These are phyloP conservation scores for Macrotrachela quadricornifera DNA, from an alignment of 1,140 invertebrate species.

Conservation along the genomic window DNA sequence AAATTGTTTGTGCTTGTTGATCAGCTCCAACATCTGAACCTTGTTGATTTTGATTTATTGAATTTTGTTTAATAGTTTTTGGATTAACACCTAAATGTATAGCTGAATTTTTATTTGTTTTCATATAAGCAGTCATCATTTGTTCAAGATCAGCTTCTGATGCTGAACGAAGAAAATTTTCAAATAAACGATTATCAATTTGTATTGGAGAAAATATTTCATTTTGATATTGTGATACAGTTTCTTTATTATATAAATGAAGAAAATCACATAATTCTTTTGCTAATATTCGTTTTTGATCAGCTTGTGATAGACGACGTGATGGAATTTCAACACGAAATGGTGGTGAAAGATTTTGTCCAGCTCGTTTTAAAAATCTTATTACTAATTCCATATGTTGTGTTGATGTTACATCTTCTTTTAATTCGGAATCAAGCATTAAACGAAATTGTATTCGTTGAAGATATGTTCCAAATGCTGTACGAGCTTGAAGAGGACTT, in stretches of 20 bases:
- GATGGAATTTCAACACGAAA: constrained; percentile 48
- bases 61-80: constrained; percentile 6
- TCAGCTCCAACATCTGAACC: no score
- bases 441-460: constrained; percentile 45
- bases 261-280: constrained; percentile 78
- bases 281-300: constrained; percentile 59
- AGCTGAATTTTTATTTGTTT: constrained; percentile 41
- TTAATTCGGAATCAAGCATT: constrained; percentile 36
- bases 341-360: constrained; percentile 49
- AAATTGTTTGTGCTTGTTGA: no score
- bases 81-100: constrained; percentile 36
- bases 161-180: constrained; percentile 12
- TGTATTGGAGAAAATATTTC: constrained; percentile 31
- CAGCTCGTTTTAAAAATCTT: constrained; percentile 55
- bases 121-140: constrained; percentile 40
- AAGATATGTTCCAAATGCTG: constrained; percentile 60
- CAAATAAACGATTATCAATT: constrained; percentile 6
- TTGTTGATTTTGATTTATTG: no score
- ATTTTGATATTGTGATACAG: constrained; percentile 27
- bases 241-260: constrained; percentile 55
- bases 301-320: constrained; percentile 53
- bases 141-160: constrained; percentile 42
- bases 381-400: no score
- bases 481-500: constrained; percentile 40
- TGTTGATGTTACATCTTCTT: constrained; percentile 9